Conservation (phyloP, 2,797 vertebrate genomes). For the Cynopterus sphinx region DNA sequence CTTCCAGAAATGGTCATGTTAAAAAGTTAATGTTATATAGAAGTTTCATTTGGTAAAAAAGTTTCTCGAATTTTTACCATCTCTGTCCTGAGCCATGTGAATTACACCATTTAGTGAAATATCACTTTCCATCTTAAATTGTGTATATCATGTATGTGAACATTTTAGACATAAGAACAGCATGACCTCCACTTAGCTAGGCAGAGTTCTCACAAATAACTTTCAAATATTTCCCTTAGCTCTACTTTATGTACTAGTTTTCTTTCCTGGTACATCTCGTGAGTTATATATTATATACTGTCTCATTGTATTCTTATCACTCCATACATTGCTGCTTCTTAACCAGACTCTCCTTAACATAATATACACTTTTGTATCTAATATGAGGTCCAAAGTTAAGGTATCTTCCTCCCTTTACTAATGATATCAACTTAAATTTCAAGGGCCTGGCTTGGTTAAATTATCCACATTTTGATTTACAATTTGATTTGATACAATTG, state of each 20-base stretch:
- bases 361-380: neutral
- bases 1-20: neutral
- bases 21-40: neutral
- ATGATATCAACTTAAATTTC: neutral
- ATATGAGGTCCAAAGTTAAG: neutral
- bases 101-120: slow-evolving; percentile 1
- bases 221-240: neutral
- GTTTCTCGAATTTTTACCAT: neutral
- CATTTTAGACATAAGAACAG: neutral
- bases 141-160: neutral
- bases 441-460: neutral
- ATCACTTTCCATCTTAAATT: neutral
- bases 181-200: neutral
- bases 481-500: neutral
- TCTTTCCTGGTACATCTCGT: neutral
- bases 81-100: neutral
- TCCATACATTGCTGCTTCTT: neutral
- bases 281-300: neutral
- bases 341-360: neutral
- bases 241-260: neutral
- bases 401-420: neutral
- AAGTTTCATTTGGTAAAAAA: slow-evolving; percentile 1
- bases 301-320: neutral
- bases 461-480: neutral
- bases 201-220: slow-evolving; percentile 7